Evolutionary conservation across 2,888 invertebrate species (phyloP).

Genomic region (Desoria tigrina): DNA sequence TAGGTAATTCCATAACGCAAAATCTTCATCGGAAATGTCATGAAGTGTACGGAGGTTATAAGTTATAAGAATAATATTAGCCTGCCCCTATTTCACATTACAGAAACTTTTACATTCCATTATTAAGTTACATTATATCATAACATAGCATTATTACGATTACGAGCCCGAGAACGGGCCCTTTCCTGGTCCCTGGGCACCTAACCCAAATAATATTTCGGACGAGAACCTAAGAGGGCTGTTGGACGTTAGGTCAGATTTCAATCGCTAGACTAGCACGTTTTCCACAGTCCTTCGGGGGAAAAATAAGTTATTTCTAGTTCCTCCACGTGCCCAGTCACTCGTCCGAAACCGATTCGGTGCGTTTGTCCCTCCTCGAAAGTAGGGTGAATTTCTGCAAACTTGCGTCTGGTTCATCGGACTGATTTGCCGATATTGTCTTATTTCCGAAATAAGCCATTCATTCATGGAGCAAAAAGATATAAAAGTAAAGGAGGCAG

Average conservation of each 20-base stretch:
- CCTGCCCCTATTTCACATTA: not conserved
- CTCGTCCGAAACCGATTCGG: conserved; percentile 12
- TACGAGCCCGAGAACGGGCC: too few relatives aligned
- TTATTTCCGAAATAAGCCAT: not conserved
- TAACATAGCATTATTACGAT: too few relatives aligned
- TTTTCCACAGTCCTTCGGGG: not conserved
- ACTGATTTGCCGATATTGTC: conserved; percentile 2
- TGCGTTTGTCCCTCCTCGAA: conserved; percentile 12
- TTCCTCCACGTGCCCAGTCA: conserved; percentile 10
- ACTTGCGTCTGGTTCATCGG: conserved; percentile 3
- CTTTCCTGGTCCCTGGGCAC: too few relatives aligned
- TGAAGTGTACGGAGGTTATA: too few relatives aligned
- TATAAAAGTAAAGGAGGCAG: too few relatives aligned
- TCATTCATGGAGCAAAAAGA: too few relatives aligned
- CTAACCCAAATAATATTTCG: too few relatives aligned
- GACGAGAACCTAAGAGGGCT: too few relatives aligned
- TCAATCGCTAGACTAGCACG: not conserved
- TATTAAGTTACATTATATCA: not conserved
- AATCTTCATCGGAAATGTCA: too few relatives aligned
- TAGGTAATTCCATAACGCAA: too few relatives aligned
- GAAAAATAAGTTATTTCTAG: conserved; percentile 4
- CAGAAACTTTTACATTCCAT: not conserved
- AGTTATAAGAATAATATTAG: too few relatives aligned
- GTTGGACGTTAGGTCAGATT: not conserved
- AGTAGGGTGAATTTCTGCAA: not conserved